Conservation (phyloP, 2,797 vertebrate species). For the Hyperoplus lanceolatus region DNA sequence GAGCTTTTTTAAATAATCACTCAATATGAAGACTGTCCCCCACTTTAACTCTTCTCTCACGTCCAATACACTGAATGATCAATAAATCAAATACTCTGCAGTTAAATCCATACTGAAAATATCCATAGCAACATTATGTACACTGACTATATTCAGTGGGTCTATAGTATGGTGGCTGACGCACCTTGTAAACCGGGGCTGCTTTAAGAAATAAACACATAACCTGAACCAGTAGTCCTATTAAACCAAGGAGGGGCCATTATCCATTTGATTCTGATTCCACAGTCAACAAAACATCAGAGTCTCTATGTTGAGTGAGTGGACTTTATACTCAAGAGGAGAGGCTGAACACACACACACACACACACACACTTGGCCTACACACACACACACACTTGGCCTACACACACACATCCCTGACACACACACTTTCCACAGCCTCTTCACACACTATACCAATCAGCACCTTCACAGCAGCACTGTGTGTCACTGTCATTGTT, state of each 20-base stretch:
- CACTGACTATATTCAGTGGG: too few relatives aligned
- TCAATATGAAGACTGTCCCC: too few relatives aligned
- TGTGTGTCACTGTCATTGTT: too few relatives aligned
- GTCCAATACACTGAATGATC: too few relatives aligned
- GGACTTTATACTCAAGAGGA: slow-evolving; percentile 32
- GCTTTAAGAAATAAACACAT: slow-evolving; percentile 30
- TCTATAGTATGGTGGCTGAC: slow-evolving; percentile 8
- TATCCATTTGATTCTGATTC: slow-evolving; percentile 52
- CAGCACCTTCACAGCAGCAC: too few relatives aligned
- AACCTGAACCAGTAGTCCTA: slow-evolving; percentile 20
- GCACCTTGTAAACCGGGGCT: slow-evolving; percentile 12
- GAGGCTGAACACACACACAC: slow-evolving; percentile 21
- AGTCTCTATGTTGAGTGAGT: slow-evolving; percentile 38
- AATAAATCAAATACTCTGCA: neutral
- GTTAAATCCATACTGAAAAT: slow-evolving; percentile 7
- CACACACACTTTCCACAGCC: too few relatives aligned
- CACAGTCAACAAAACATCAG: slow-evolving; percentile 51
- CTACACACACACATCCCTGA: too few relatives aligned
- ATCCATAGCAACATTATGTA: neutral
- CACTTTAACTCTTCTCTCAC: too few relatives aligned
- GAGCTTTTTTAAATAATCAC: too few relatives aligned
- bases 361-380: too few relatives aligned
- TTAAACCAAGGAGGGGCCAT: slow-evolving; percentile 21
- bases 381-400: too few relatives aligned
- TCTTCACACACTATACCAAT: too few relatives aligned